Base-by-base conservation (phyloP, 2,113 vertebrate genomes). In the Shinisaurus crocodilurus region DNA sequence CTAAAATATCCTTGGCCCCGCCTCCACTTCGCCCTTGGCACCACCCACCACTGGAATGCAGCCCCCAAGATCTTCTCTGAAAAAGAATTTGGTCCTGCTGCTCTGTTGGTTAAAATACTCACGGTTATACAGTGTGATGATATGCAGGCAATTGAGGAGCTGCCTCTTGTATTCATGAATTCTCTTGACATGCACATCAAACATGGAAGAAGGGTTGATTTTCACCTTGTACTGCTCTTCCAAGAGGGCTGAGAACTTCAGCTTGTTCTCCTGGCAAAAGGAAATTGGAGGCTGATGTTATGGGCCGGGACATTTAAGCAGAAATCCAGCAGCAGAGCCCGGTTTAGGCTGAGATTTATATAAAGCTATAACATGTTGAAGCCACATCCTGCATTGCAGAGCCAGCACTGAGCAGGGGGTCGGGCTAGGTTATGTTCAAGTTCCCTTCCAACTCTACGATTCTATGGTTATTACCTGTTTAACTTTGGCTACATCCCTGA, bases 111-210 rank as follows among this genome's bases (percentile, higher is more conserved):
- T 54, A 40, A 88, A 93, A 79, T 15, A 95, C 98, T 98, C 94
- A 98, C 98, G 96, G 96, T 99, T 99, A 92, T 99, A 99, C 75
- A 98, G 96, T 4, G 97, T 98, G 96, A 98, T 92, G 18, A 98
- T 91, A 1, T 98, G 98, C 82, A 99, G 96, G 91, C 98, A 98
- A 95, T 98, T 98, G 76, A 99, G 97, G 86, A 99, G 96, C 13
- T 99, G 98, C 88, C 98, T 96, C 95, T 99, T 99, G 92, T 98
- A 98, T 94, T 99, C 98, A 0, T 98, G 98, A 95, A 98, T 98
- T 93, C 98, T 96, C 96, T 99, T 99, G 91, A 98, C 98, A 0
- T 99, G 98, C 72, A 99, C 97, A 1, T 99, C 98, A 0, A 99
- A 99, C 96, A 99, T 97, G 91, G 98, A 99, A 0, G 95, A 94